phyloP scores from a whole-genome alignment of 2,888 invertebrate genomes.

The Drosophila nigritarsus region DNA sequence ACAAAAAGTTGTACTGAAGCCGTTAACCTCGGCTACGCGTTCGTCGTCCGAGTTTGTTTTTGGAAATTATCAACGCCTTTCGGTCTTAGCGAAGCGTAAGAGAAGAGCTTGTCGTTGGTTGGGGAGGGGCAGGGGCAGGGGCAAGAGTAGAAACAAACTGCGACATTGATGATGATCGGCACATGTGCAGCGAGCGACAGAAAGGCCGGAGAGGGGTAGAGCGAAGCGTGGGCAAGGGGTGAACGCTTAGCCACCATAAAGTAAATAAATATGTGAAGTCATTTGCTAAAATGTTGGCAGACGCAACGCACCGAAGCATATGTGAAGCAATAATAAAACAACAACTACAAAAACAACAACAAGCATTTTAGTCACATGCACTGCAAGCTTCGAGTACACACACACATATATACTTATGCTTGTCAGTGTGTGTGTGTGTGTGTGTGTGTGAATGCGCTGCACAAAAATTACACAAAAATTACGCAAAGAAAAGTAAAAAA shows the following conservation, averaged over 20 bases:
- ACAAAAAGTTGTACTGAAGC: slow-evolving; percentile 83
- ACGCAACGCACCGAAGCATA: slow-evolving; percentile 54
- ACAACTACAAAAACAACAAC: slow-evolving; percentile 7
- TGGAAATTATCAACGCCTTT: slow-evolving; percentile 66
- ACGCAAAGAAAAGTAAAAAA: slow-evolving; percentile 60
- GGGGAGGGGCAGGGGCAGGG: background rate
- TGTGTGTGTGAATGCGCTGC: slow-evolving; percentile 20
- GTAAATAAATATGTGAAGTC: slow-evolving; percentile 77
- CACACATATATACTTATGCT: background rate
- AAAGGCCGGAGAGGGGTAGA: background rate
- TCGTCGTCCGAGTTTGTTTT: slow-evolving; percentile 79
- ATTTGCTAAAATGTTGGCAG: slow-evolving; percentile 78
- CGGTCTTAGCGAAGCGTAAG: slow-evolving; percentile 40
- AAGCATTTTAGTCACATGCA: slow-evolving; percentile 51
- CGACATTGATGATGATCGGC: slow-evolving; percentile 23
- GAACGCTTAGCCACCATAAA: slow-evolving; percentile 43
- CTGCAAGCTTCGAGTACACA: slow-evolving; percentile 1
- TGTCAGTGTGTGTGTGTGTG: background rate
- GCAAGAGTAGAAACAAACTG: background rate
- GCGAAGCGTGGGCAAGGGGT: background rate
- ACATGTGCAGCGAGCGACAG: background rate
- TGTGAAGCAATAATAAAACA: slow-evolving; percentile 51
- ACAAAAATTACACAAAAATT: slow-evolving; percentile 62
- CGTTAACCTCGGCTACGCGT: slow-evolving; percentile 83
- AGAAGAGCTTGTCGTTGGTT: background rate